Base-by-base conservation (phyloP, 2,888 invertebrate genomes). In the Nomada ferruginata region DNA sequence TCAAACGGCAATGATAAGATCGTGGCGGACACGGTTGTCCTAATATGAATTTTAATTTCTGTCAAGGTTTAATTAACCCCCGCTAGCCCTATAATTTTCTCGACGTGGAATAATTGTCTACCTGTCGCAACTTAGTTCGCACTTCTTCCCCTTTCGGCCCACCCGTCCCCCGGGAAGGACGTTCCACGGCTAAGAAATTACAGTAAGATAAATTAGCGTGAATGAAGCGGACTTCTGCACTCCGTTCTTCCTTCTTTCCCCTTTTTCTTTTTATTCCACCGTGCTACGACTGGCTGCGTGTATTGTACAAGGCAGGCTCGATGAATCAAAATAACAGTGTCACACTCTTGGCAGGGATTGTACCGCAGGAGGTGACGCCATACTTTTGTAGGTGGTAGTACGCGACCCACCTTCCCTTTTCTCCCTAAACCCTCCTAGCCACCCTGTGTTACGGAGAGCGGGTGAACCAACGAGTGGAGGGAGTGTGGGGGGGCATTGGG, bases 341-440 rank as follows among this genome's bases (percentile, higher is more conserved):
- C n/a, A 26, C n/a, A 68, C 57, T 92, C 90, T 91, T 89, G 79
- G 82, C 86, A 77, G 78, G 83, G 89, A 87, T 89, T 91, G 91
- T 92, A 93, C 91, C 47, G 63, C 82, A 87, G 87, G 87, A 90
- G 90, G 88, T 89, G 89, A 89, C 87, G 86, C 73, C 69, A 76
- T 73, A 90, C 89, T 93, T 92, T 92, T 91, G 90, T 76, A 75
- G 66, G 82, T 72, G 90, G 87, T 89, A 92, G 92, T 93, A 93
- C 92, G 91, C 91, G 92, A 91, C 91, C 91, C 91, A 91, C 91
- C 92, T 90, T 91, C 88, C 82, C 87, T 87, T 89, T 89, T 90
- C 91, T 90, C 91, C 92, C 91, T 90, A 90, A 91, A 90, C 90
- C 92, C 91, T 91, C 91, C 91, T 90, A 91, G 90, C 90, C 89